These are phyloP conservation scores for Pedionomus torquatus DNA, from an alignment of 2,113 vertebrate genomes.

Conservation along the genomic window DNA sequence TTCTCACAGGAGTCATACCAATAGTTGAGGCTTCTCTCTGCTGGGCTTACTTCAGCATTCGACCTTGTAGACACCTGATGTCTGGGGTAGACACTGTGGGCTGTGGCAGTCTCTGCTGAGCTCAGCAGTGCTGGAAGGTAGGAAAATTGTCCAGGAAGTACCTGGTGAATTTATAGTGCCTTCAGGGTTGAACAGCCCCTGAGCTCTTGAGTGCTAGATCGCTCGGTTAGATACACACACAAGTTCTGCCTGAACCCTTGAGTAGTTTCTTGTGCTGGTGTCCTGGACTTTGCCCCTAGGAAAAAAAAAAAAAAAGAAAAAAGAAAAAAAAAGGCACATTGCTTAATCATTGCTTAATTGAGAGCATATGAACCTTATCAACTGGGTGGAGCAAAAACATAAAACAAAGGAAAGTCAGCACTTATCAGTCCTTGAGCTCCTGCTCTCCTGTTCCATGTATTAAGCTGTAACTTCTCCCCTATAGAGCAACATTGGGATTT, in stretches of 20 bases:
- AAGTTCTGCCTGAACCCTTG: not conserved
- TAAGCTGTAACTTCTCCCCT: not conserved
- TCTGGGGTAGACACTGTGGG: not conserved
- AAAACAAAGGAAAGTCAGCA: not conserved
- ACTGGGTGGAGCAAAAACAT: not conserved
- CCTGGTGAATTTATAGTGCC: not conserved
- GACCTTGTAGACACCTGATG: not conserved
- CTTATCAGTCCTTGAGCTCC: not conserved
- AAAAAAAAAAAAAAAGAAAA: not conserved
- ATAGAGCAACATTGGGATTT: not conserved
- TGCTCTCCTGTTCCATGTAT: not conserved
- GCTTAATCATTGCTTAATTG: slow-evolving; percentile 2
- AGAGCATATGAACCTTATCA: not conserved
- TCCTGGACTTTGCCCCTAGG: not conserved
- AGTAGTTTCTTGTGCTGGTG: not conserved
- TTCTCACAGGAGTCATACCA: not conserved
- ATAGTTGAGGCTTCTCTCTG: not conserved
- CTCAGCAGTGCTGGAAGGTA: not conserved
- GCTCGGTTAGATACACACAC: not conserved
- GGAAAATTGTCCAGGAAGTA: not conserved
- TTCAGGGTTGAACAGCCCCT: not conserved
- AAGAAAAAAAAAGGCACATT: not conserved
- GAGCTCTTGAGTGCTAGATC: not conserved
- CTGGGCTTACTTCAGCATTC: not conserved
- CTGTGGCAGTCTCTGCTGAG: not conserved